Base-by-base conservation (phyloP, 2,888 invertebrate species). In the Callyntrura guangdongensis region DNA sequence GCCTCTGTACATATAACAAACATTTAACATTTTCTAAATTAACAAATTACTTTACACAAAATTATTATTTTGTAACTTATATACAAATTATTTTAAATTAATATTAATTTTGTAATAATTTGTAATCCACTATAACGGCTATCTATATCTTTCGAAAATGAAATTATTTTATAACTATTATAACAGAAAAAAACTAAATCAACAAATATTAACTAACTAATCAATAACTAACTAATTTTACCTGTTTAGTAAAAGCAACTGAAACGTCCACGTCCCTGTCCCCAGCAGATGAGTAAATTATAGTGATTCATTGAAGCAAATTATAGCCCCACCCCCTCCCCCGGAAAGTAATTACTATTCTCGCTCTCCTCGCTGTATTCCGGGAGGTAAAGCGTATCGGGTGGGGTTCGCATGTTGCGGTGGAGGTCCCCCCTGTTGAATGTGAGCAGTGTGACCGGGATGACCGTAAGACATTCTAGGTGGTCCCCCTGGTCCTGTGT, bases 301-400 rank as follows among this genome's bases (percentile, higher is more conserved):
- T 8, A 59, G 0, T 59, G 17, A 6, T 59, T 12, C 14, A 4
- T 45, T 22, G 27, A 25, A 25, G n/a, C 72, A 9, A 4, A 12
- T 36, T 45, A 36, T n/a, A n/a, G n/a, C n/a, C n/a, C n/a, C n/a
- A n/a, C n/a, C n/a, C n/a, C n/a, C n/a, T n/a, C 6, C 59, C n/a
- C 17, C 3, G 1, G 14, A 17, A 49, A 77, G 11, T 47, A 17
- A n/a, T 47, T 64, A 0, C 47, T 82, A 88, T n/a, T 88, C 87
- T 6, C 87, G 53, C 59, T 93, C 93, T 25, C 53, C 53, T 59
- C 93, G 79, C 9, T 91, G 86, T 82, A 92, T 91, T 83, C 92
- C 92, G n/a, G 92, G 93, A n/a, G 93, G 93, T 17, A 92, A 61
- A 8, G 88, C 69, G 74, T 93, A 93, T 20, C 93, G 77, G 5